These are phyloP conservation scores for Macrochelys suwanniensis DNA, from an alignment of 2,797 vertebrate species.

Conservation along the genomic window DNA sequence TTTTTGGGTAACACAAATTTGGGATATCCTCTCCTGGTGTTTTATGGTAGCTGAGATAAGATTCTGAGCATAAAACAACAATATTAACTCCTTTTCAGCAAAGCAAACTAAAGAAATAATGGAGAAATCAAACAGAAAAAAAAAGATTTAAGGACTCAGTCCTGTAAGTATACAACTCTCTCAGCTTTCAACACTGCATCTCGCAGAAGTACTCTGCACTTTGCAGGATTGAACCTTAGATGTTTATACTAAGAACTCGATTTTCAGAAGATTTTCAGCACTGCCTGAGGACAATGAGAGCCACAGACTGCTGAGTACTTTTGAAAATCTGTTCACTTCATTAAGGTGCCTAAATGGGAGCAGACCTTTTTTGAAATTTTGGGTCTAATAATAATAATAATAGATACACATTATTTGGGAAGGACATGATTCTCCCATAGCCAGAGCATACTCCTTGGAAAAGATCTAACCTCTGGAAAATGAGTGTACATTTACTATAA, in stretches of 20 bases:
- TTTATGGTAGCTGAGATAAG: background rate
- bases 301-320: background rate
- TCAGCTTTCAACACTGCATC: background rate
- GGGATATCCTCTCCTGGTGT: background rate
- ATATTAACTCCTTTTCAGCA: background rate
- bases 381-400: background rate
- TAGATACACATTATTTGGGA: background rate
- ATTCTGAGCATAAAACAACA: rapidly evolving
- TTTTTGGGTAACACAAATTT: background rate
- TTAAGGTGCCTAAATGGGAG: background rate
- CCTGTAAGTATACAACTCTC: rapidly evolving
- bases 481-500: background rate
- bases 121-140: background rate
- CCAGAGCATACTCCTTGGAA: background rate
- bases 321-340: background rate
- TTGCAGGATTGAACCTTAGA: background rate
- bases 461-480: background rate
- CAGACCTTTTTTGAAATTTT: background rate
- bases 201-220: background rate
- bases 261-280: background rate
- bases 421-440: rapidly evolving
- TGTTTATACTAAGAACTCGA: background rate
- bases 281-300: background rate
- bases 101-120: background rate
- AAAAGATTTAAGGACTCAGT: background rate